Evolutionary conservation across 92 coral and sea anemone genomes (phyloP).

Genomic region (Porites lobata): DNA sequence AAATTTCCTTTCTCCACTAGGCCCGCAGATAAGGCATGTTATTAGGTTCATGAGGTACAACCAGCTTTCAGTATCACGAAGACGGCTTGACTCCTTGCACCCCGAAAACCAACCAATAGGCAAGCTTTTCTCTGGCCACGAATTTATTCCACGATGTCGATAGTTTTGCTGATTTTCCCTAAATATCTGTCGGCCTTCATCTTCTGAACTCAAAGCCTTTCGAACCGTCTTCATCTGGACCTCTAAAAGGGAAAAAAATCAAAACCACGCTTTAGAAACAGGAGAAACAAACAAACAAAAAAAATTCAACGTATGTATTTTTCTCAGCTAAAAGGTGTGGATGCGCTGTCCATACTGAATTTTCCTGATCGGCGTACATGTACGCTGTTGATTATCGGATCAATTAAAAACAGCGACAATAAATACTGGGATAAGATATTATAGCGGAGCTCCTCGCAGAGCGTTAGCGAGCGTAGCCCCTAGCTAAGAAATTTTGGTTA

Average conservation of each 20-base stretch:
- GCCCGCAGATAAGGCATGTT: not conserved
- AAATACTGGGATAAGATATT: too few species aligned
- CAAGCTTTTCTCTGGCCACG: not conserved
- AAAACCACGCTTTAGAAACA: not conserved
- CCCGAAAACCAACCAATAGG: not conserved
- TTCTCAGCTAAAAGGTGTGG: too few species aligned
- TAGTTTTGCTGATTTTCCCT: not conserved
- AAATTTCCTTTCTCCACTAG: not conserved
- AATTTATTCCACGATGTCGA: not conserved
- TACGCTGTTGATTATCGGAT: too few species aligned
- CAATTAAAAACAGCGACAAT: too few species aligned
- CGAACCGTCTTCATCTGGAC: slow-evolving; percentile 35
- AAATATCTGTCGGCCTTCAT: not conserved
- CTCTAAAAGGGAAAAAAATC: slow-evolving; percentile 1
- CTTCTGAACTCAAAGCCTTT: slow-evolving; percentile 34
- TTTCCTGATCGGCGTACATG: too few species aligned
- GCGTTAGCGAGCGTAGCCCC: too few species aligned
- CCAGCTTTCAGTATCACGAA: not conserved
- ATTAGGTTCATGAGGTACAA: not conserved
- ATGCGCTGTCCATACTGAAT: too few species aligned
- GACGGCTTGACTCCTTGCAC: not conserved
- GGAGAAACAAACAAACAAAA: not conserved
- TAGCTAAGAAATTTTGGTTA: too few species aligned
- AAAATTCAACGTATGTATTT: too few species aligned
- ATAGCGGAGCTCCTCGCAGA: too few species aligned